Conservation (phyloP, 2,888 invertebrate species). For the Acanthosepion lycidas region DNA sequence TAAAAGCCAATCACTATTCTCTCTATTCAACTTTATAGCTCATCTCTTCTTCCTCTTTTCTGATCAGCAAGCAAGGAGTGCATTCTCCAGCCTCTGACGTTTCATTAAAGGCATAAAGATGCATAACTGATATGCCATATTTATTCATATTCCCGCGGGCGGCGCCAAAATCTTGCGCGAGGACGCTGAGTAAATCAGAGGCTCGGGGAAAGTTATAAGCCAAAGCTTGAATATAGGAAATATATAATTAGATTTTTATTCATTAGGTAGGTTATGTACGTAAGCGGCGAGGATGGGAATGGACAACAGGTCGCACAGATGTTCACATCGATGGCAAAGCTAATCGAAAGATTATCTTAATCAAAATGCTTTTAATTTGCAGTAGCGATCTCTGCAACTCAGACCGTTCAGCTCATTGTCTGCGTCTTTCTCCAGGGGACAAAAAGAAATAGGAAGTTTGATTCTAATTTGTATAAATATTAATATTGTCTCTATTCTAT, state of each 20-base stretch:
- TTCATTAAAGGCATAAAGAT: background rate
- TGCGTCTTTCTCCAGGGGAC: background rate
- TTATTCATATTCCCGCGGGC: background rate
- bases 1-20: too few species aligned
- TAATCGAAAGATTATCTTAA: conserved; percentile 17
- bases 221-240: too few species aligned
- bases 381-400: background rate
- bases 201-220: background rate
- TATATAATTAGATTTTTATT: too few species aligned
- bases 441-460: too few species aligned
- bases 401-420: background rate
- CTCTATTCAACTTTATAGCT: too few species aligned
- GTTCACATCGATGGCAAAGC: conserved; percentile 15
- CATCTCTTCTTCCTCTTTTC: too few species aligned
- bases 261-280: background rate
- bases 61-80: too few species aligned
- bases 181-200: background rate
- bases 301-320: background rate
- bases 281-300: background rate
- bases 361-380: background rate
- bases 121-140: background rate
- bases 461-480: too few species aligned
- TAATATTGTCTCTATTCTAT: too few species aligned
- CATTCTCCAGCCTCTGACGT: background rate
- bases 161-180: background rate